These are phyloP conservation scores for Halcyon malimbica DNA, from an alignment of 2,113 vertebrate genomes.

Conservation along the genomic window DNA sequence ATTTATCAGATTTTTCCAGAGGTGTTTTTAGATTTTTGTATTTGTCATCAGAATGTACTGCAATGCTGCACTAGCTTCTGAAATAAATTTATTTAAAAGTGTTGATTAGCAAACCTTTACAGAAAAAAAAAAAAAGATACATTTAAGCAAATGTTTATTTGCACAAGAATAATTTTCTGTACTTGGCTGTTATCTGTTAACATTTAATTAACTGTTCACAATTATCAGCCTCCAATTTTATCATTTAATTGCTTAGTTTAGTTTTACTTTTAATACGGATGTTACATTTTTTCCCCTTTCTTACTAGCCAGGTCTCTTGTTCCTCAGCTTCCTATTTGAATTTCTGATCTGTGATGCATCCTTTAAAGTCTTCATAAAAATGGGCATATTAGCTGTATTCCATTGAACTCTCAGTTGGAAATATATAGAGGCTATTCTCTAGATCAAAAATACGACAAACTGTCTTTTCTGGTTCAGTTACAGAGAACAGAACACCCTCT, in stretches of 20 bases:
- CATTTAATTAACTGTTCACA: neutral
- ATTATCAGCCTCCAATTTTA: neutral
- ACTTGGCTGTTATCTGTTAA: neutral
- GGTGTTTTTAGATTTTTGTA: neutral
- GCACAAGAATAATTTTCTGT: neutral
- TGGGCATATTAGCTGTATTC: neutral
- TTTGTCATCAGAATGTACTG: neutral
- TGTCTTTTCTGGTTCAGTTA: constrained; percentile 7
- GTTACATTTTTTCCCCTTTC: neutral
- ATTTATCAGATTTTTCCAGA: neutral
- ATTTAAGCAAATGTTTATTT: neutral
- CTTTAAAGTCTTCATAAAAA: neutral
- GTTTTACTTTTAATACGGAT: neutral
- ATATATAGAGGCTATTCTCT: neutral
- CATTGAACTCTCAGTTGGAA: neutral
- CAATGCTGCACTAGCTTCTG: neutral
- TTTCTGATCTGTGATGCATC: neutral
- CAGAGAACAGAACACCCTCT: constrained; percentile 19
- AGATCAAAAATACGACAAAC: neutral
- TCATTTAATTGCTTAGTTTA: neutral
- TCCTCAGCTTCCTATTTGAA: neutral
- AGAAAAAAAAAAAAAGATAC: neutral
- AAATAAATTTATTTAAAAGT: neutral
- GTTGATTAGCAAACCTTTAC: neutral
- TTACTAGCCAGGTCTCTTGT: neutral